Conservation (phyloP, 2,113 vertebrate genomes). For the Coracopsis vasa region DNA sequence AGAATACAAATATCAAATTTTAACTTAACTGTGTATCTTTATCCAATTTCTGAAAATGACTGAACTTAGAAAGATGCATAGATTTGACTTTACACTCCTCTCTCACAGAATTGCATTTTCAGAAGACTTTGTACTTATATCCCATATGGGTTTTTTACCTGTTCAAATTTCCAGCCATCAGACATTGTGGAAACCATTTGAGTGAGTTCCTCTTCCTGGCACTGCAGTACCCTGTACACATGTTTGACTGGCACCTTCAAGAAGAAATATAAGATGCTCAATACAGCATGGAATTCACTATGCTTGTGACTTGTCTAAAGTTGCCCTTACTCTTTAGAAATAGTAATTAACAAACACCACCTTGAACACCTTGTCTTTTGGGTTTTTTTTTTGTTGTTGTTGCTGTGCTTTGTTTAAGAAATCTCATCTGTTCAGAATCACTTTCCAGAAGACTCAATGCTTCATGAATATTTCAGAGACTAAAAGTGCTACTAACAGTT, state of each 20-base stretch:
- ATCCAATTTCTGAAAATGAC: not conserved
- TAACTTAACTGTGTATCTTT: not conserved
- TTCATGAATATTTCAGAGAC: not conserved
- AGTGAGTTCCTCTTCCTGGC: constrained; percentile 97
- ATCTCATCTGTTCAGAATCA: not conserved
- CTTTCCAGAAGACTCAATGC: not conserved
- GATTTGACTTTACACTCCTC: not conserved
- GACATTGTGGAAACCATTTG: constrained; percentile 99
- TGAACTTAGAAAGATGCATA: not conserved
- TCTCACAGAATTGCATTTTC: not conserved
- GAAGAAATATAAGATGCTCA: not conserved
- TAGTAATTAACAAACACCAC: not conserved
- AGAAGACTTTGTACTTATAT: not conserved
- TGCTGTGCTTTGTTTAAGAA: not conserved
- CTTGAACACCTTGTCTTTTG: not conserved
- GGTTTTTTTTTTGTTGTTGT: not conserved
- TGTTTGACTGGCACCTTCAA: constrained; percentile 92
- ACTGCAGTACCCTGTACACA: constrained; percentile 96
- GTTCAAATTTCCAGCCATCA: constrained; percentile 98
- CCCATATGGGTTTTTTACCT: constrained; percentile 74
- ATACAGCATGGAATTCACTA: not conserved
- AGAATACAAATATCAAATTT: not conserved
- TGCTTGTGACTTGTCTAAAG: not conserved
- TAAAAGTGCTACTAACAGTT: not conserved
- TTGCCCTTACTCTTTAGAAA: not conserved